Percentiles rank a stretch among this genome's conserved stretches.
These are phyloP conservation scores for Drosophila littoralis DNA, from an alignment of 1,140 invertebrate genomes.

Conservation along the genomic window DNA sequence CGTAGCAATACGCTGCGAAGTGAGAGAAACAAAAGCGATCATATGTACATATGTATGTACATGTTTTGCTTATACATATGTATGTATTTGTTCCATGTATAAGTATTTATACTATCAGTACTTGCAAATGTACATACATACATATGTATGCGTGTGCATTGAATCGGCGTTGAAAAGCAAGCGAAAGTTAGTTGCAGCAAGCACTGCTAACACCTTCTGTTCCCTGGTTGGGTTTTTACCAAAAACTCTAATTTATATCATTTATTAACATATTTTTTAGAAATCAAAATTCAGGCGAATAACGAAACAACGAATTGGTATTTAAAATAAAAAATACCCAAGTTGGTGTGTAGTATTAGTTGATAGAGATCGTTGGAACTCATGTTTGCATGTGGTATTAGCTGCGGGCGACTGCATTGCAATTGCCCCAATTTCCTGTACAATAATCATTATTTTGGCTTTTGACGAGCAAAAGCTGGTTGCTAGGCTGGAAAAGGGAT, in stretches of 20 bases:
- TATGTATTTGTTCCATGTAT: neutral
- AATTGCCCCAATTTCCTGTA: conserved; percentile 59
- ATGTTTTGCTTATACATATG: neutral
- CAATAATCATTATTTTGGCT: conserved; percentile 57
- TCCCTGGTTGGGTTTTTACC: too few relatives aligned
- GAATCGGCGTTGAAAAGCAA: neutral
- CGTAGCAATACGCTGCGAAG: conserved; percentile 2
- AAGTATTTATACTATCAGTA: too few relatives aligned
- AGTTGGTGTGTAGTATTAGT: neutral
- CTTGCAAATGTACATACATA: neutral
- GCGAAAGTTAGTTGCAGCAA: conserved; percentile 1
- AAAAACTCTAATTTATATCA: neutral
- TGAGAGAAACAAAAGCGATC: conserved; percentile 6
- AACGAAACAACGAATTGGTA: neutral
- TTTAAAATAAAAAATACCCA: neutral
- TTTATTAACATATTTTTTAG: too few relatives aligned
- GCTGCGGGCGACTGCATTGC: neutral
- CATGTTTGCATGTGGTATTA: neutral
- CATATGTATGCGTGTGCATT: conserved; percentile 8
- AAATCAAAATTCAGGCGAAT: too few relatives aligned
- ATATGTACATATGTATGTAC: neutral
- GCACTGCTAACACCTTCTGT: neutral
- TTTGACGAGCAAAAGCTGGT: conserved; percentile 52
- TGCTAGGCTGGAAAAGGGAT: conserved; percentile 1
- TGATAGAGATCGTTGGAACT: neutral